phyloP scores from a whole-genome alignment of 2,113 vertebrate genomes.

The Uropsilus gracilis region DNA sequence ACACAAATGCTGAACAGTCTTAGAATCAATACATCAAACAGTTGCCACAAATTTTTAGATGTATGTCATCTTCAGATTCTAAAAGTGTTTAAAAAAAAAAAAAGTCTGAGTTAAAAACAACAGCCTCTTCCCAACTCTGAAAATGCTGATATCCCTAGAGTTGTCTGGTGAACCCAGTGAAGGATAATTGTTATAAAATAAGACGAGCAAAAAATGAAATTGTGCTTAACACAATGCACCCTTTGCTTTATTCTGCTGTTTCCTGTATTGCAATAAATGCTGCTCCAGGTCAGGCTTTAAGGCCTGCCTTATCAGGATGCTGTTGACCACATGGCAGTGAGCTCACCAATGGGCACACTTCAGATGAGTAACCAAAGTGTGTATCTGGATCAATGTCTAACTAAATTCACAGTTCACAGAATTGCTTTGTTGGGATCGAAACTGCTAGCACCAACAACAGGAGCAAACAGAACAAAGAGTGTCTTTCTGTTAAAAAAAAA shows the following conservation, averaged over 20 bases:
- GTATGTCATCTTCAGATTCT: neutral
- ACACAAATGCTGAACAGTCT: neutral
- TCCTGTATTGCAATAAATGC: neutral
- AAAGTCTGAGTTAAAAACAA: neutral
- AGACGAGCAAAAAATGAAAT: neutral
- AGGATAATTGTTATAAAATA: neutral
- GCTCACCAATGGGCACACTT: neutral
- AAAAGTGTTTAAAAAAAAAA: neutral
- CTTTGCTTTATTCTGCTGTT: neutral
- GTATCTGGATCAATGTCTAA: conserved; percentile 55
- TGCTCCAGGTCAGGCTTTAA: neutral
- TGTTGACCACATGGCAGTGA: neutral
- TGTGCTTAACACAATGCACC: neutral
- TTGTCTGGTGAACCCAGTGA: conserved; percentile 1
- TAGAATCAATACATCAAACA: neutral
- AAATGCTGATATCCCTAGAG: neutral
- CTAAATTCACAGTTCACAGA: conserved; percentile 46
- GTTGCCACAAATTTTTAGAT: neutral
- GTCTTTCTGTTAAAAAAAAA: neutral
- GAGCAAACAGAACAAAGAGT: conserved; percentile 36
- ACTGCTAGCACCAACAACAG: conserved; percentile 48
- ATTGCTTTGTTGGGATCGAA: conserved; percentile 60
- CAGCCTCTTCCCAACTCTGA: neutral
- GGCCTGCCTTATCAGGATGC: neutral
- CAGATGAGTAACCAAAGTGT: conserved; percentile 30